These are phyloP conservation scores for Zophobas morio DNA, from an alignment of 1,140 invertebrate genomes.

Conservation along the genomic window DNA sequence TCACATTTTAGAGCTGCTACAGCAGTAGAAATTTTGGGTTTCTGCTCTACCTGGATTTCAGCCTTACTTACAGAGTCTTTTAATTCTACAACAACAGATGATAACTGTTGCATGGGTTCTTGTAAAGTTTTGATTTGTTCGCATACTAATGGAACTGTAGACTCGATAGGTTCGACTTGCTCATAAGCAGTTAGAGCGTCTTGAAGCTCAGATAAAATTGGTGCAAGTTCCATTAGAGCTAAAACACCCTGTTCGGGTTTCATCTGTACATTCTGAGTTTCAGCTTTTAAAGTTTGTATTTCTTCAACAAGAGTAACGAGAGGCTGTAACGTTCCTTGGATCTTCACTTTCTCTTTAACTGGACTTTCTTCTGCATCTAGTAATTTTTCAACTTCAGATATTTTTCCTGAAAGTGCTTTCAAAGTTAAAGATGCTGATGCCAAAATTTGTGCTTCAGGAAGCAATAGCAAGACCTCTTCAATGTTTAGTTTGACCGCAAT, in stretches of 20 bases:
- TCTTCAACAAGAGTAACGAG: slow-evolving; percentile 9
- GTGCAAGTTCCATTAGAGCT: slow-evolving; percentile 1
- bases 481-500: slow-evolving; percentile 2
- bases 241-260: slow-evolving; percentile 16
- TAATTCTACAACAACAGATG: slow-evolving; percentile 25
- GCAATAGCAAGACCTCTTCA: neutral
- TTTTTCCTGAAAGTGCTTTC: slow-evolving; percentile 14
- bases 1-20: slow-evolving; percentile 40
- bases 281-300: slow-evolving; percentile 19
- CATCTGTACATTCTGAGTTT: slow-evolving; percentile 4
- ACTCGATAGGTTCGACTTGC: neutral
- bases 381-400: slow-evolving; percentile 10
- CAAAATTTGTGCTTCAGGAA: slow-evolving; percentile 13
- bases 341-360: neutral
- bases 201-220: neutral
- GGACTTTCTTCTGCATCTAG: slow-evolving; percentile 6
- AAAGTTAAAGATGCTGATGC: neutral
- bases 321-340: neutral
- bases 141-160: neutral
- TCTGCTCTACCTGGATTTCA: slow-evolving; percentile 26
- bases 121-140: slow-evolving; percentile 12
- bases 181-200: slow-evolving; percentile 7
- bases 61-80: slow-evolving; percentile 24
- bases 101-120: slow-evolving; percentile 40
- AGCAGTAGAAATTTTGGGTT: slow-evolving; percentile 44